These are phyloP conservation scores for Balanococcus diminutus DNA, from an alignment of 2,888 invertebrate genomes.

Conservation along the genomic window DNA sequence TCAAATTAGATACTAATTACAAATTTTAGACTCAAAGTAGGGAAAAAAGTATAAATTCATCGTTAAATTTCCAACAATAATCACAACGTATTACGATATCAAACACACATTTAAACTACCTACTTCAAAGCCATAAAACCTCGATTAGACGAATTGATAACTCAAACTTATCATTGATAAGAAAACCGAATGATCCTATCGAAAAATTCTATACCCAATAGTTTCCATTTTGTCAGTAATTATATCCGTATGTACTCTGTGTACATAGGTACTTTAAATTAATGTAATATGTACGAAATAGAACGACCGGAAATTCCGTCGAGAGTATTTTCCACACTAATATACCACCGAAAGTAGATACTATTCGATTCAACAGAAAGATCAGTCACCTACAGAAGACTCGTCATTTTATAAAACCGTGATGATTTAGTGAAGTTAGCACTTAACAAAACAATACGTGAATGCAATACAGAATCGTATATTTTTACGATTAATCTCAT, in stretches of 20 bases:
- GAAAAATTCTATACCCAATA: not conserved
- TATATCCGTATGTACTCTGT: not conserved
- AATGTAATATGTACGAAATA: too few species aligned
- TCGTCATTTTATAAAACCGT: too few species aligned
- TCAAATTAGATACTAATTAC: too few species aligned
- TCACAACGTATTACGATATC: not conserved
- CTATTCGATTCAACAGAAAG: not conserved
- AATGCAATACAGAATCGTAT: not conserved
- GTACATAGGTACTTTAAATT: too few species aligned
- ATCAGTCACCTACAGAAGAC: not conserved
- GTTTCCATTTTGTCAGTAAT: not conserved
- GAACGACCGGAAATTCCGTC: too few species aligned
- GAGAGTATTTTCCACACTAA: too few species aligned
- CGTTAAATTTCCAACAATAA: too few species aligned
- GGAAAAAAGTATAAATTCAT: too few species aligned
- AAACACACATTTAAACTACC: not conserved
- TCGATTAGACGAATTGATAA: slow-evolving; percentile 6
- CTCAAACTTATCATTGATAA: not conserved
- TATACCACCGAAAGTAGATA: not conserved
- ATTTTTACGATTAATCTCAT: not conserved
- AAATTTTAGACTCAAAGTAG: too few species aligned
- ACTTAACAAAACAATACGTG: not conserved
- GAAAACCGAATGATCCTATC: not conserved
- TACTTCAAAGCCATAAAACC: not conserved
- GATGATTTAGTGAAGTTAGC: not conserved